A percentile compares a stretch with the other conserved stretches of the same genome.
These are phyloP conservation scores for Proales similis DNA, from an alignment of 1,140 invertebrate species.

Conservation along the genomic window DNA sequence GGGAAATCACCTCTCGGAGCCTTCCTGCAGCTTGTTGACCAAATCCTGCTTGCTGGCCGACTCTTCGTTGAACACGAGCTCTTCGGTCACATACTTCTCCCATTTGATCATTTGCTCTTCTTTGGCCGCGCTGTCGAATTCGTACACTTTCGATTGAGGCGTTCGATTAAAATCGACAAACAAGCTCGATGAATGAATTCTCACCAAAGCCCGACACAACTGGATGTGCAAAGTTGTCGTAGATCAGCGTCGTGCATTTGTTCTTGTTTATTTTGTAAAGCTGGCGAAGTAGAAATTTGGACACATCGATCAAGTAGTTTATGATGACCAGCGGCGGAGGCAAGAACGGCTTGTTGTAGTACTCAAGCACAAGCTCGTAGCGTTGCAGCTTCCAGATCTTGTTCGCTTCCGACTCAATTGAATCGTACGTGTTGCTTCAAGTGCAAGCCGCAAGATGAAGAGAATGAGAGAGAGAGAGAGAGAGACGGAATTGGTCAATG, in stretches of 20 bases:
- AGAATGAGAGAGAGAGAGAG: no score
- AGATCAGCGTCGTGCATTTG: not conserved
- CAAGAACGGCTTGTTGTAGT: conserved; percentile 25
- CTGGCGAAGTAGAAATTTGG: not conserved
- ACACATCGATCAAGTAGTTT: not conserved
- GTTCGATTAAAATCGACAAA: not conserved
- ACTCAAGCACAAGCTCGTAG: conserved; percentile 13
- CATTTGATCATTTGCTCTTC: not conserved
- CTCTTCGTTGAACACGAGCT: not conserved
- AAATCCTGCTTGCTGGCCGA: conserved; percentile 12
- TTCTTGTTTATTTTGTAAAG: not conserved
- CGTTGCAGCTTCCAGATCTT: conserved; percentile 30
- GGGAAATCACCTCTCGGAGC: conserved; percentile 19
- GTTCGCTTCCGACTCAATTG: conserved; percentile 18
- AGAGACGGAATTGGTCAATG: not conserved
- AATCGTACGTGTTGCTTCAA: conserved; percentile 1
- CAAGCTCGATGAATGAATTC: not conserved
- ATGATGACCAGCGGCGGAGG: conserved; percentile 14
- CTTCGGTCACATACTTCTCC: conserved; percentile 2
- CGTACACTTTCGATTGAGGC: conserved; percentile 13
- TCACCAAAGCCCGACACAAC: conserved; percentile 10
- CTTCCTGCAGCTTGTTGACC: conserved; percentile 1
- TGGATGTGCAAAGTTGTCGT: not conserved
- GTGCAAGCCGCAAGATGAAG: no score
- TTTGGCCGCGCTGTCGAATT: conserved; percentile 1